Evolutionary conservation across 2,888 invertebrate species (phyloP), one percentile per base, ranked within the genome.

Genomic region (Cosmia pyralina): DNA sequence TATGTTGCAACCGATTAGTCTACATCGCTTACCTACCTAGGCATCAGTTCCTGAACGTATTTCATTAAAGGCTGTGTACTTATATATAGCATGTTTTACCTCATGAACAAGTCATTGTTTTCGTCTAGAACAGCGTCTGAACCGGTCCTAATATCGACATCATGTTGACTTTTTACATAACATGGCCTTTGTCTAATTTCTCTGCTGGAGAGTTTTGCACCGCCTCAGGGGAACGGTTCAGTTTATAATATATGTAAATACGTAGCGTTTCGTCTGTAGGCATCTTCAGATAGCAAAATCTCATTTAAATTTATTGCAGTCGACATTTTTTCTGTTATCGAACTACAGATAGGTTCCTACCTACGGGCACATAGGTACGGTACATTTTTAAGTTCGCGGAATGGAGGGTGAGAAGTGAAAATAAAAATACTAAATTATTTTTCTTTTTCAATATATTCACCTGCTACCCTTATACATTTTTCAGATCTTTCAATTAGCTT

Each of bases 171-270:
- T 22, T 44, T 72, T 69, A 63, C 28, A 53, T 79, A 69, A 69
- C 52, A 19, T 57, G 50, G 48, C 50, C 46, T 72, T 53, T 74
- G 62, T 79, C 62, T 74, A 66, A 74, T 62, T 50, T 69, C 41
- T 65, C 44, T 34, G 13, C 22, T 48, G 10, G 74, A 69, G 53
- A 60, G 72, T 34, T 22, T 11, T 60, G 60, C 41, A 52, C n/a
- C 19, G 22, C 76, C 55, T 57, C 48, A 8, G 34, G 48, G 15
- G 48, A 44, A 13, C 6, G 17, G 17, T 10, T 22, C 8, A 46
- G 8, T 10, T 70, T 22, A 10, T 34, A 34, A 34, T 34, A 34
- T 34, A 34, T 34, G 1, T 34, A 3, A 2, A 34, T 19, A 10
- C n/a, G 8, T 8, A 46, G 44, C 3, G n/a, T 7, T 55, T 46